Evolutionary conservation across 1,140 invertebrate species (phyloP).

Genomic region (Orius insidiosus): DNA sequence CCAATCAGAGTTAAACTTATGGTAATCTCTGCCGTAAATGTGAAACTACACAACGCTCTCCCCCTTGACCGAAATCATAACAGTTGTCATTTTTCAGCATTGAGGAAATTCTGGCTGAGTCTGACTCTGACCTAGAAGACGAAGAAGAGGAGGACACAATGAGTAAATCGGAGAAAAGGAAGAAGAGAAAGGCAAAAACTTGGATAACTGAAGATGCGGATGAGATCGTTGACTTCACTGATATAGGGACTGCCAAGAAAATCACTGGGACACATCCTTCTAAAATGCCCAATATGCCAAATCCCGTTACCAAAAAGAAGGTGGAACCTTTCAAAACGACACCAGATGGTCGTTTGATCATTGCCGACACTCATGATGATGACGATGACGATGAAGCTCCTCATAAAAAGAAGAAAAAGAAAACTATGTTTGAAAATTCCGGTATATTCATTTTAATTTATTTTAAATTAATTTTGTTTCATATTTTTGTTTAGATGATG

Average conservation of each 20-base stretch:
- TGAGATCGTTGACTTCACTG: slow-evolving; percentile 73
- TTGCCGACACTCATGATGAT: slow-evolving; percentile 27
- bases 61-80: no score
- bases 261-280: slow-evolving; percentile 31
- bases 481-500: slow-evolving; percentile 22
- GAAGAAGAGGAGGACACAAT: slow-evolving; percentile 35
- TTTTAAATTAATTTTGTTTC: no score
- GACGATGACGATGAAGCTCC: slow-evolving; percentile 25
- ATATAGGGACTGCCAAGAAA: slow-evolving; percentile 51
- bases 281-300: slow-evolving; percentile 18
- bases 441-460: slow-evolving; percentile 25
- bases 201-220: slow-evolving; percentile 74
- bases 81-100: no score
- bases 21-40: no score
- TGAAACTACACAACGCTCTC: no score
- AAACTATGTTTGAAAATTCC: slow-evolving; percentile 29
- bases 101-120: slow-evolving; percentile 56
- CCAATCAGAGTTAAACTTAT: slow-evolving; percentile 17
- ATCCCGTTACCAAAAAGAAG: slow-evolving; percentile 22
- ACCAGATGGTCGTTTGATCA: slow-evolving; percentile 65
- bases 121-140: slow-evolving; percentile 40
- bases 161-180: slow-evolving; percentile 29
- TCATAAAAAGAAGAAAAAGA: slow-evolving; percentile 25
- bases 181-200: slow-evolving; percentile 31
- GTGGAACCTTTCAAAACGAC: slow-evolving; percentile 49